Conservation (phyloP, 2,888 invertebrate genomes). For the Lottia gigantea region DNA sequence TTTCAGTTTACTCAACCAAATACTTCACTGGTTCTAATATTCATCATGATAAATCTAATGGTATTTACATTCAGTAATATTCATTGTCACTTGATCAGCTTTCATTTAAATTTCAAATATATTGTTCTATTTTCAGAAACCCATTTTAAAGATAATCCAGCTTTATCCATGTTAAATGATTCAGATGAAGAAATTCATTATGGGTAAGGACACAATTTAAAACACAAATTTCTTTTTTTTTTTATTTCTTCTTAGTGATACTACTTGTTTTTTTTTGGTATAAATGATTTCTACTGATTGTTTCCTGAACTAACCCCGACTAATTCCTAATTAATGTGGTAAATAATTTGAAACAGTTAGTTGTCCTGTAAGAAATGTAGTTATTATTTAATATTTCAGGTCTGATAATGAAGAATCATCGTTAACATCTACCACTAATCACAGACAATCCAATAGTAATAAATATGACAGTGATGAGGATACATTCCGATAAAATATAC, state of each 20-base stretch:
- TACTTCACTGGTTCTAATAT: too few species aligned
- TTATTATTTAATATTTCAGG: constrained; percentile 22
- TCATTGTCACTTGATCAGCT: too few species aligned
- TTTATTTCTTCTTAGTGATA: too few species aligned
- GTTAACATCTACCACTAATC: constrained; percentile 6
- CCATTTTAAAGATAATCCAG: constrained; percentile 95
- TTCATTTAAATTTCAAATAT: not conserved
- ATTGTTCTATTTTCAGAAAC: constrained; percentile 76
- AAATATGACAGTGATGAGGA: constrained; percentile 49
- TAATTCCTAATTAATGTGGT: too few species aligned
- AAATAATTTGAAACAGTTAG: constrained; percentile 3
- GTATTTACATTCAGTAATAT: too few species aligned
- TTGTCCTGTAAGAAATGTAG: constrained; percentile 1
- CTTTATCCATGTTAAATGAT: constrained; percentile 98
- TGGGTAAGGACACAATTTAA: constrained; percentile 71
- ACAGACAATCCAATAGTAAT: constrained; percentile 28
- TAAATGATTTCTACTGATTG: not conserved
- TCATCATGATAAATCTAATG: too few species aligned
- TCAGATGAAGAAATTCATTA: constrained; percentile 94
- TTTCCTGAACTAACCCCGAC: too few species aligned
- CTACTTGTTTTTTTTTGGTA: not conserved
- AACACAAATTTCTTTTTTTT: too few species aligned
- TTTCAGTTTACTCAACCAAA: too few species aligned
- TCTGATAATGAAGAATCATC: constrained; percentile 42
- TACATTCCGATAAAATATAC: constrained; percentile 12